These are phyloP conservation scores for Trypoxylus dichotomus DNA, from an alignment of 1,140 invertebrate species.

Conservation along the genomic window DNA sequence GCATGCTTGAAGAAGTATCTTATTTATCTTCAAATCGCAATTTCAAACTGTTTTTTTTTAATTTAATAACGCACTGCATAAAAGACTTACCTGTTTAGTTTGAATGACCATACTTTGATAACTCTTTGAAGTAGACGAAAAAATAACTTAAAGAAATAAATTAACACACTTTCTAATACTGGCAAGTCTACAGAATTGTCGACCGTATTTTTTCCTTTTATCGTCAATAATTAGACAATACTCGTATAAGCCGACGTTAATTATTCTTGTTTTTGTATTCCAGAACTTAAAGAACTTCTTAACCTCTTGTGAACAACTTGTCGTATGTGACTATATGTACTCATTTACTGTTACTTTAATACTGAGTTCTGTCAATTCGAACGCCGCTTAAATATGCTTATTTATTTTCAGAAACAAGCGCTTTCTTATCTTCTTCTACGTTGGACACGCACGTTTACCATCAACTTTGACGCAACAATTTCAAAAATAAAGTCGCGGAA, in stretches of 20 bases:
- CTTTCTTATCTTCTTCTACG: slow-evolving; percentile 8
- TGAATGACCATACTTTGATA: not conserved
- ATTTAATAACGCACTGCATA: not conserved
- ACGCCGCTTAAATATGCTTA: slow-evolving; percentile 19
- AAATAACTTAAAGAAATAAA: slow-evolving; percentile 5
- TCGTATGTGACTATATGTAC: not conserved
- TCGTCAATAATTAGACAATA: not conserved
- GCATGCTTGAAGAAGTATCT: not conserved
- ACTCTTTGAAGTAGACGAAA: too few species aligned
- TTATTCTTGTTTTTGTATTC: not conserved
- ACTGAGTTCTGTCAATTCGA: not conserved
- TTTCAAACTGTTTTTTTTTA: not conserved
- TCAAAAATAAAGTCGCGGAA: slow-evolving; percentile 9
- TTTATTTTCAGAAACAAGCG: slow-evolving; percentile 21
- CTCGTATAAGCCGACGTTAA: not conserved
- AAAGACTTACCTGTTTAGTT: not conserved
- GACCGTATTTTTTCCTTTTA: not conserved
- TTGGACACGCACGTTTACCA: not conserved
- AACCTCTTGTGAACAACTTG: not conserved
- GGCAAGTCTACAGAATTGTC: not conserved
- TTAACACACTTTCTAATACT: not conserved
- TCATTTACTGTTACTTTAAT: not conserved
- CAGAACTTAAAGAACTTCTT: not conserved
- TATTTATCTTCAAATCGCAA: not conserved
- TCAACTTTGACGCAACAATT: slow-evolving; percentile 3